Conservation (phyloP, 2,888 invertebrate species). For the Strigamia maritima region DNA sequence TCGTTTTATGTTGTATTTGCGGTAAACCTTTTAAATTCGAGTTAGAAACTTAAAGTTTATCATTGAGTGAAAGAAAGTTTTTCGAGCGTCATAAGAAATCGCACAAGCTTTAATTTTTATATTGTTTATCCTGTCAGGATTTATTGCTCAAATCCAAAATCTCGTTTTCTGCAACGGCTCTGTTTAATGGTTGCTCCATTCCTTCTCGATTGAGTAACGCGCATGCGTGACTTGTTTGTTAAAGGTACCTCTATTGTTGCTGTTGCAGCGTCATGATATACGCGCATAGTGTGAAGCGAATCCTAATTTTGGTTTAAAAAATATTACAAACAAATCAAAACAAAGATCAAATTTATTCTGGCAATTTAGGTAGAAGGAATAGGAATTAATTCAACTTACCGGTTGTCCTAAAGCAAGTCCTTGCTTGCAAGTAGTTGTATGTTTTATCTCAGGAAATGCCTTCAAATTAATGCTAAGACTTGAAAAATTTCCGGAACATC, state of each 20-base stretch:
- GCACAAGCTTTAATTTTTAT: background rate
- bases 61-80: background rate
- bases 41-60: background rate
- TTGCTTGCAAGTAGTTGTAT: too few relatives aligned
- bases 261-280: background rate
- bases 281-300: background rate
- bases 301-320: background rate
- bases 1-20: too few relatives aligned
- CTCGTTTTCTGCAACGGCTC: background rate
- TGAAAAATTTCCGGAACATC: too few relatives aligned
- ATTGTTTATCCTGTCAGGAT: background rate
- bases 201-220: background rate
- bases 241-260: background rate
- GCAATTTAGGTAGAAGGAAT: too few relatives aligned
- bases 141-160: background rate
- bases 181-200: background rate
- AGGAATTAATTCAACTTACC: too few relatives aligned
- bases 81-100: background rate
- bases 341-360: background rate
- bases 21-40: too few relatives aligned
- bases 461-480: too few relatives aligned
- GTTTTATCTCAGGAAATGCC: too few relatives aligned
- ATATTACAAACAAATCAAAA: background rate
- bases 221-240: conserved; percentile 11
- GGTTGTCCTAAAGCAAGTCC: too few relatives aligned